These are phyloP conservation scores for Rhogogaster chlorosoma DNA, from an alignment of 2,888 invertebrate genomes.

Conservation along the genomic window DNA sequence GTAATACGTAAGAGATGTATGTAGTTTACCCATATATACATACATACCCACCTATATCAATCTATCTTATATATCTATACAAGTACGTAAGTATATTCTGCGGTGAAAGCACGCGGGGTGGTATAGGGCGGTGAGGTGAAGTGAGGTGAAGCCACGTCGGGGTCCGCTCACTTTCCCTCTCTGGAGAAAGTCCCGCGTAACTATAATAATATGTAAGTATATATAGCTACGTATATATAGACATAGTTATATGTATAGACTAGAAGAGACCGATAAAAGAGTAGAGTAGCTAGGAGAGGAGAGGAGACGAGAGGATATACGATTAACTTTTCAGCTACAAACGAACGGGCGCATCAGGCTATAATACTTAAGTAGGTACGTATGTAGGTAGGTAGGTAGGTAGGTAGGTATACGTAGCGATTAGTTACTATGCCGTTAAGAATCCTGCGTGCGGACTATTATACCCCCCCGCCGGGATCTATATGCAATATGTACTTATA, in stretches of 20 bases:
- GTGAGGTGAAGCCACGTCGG: constrained; percentile 6
- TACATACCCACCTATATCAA: neutral
- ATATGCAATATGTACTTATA: too few species aligned
- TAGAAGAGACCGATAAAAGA: neutral
- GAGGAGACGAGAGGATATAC: neutral
- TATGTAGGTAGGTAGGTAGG: neutral
- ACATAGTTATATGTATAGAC: neutral
- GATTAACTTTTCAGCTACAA: neutral
- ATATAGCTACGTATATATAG: neutral
- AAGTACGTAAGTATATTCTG: neutral
- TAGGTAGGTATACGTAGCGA: neutral
- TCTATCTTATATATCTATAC: neutral
- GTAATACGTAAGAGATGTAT: too few species aligned
- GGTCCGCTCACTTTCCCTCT: constrained; percentile 76
- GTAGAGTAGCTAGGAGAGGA: neutral
- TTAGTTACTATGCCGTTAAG: constrained; percentile 6
- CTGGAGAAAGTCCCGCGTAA: constrained; percentile 73
- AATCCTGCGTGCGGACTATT: constrained; percentile 43
- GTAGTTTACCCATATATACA: neutral
- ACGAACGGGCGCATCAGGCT: neutral
- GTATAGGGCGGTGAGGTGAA: constrained; percentile 55
- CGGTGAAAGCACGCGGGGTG: constrained; percentile 44
- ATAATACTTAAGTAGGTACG: neutral
- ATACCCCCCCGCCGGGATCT: neutral
- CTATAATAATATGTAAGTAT: neutral